Evolutionary conservation across 2,797 vertebrate genomes (phyloP), one percentile per base, ranked within the genome.

Genomic region (Etheostoma perlongum): DNA sequence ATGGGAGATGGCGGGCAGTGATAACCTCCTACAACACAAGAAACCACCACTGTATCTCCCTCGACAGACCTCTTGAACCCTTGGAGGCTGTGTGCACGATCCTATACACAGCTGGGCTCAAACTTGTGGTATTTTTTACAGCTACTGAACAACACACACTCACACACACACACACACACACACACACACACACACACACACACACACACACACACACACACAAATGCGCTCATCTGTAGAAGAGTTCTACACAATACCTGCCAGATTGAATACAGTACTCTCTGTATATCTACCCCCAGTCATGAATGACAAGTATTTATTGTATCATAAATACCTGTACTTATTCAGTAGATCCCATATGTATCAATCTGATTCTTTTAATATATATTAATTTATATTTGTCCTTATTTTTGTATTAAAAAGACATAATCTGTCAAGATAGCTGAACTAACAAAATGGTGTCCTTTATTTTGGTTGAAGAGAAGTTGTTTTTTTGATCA

Each of bases 361-460:
- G 96, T 96, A 95, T 96, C 96, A 93, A 96, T 96, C 95, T 96
- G 92, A 95, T 95, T 97, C 96, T 96, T 97, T 99, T 99, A 98
- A 99, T 99, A 99, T 99, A 98, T 99, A 99, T 98, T 99, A 99
- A 99, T 99, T 99, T 99, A 99, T 99, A 98, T 98, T 98, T 97
- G 95, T 98, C 96, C 96, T 96, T 98, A 98, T 98, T 97, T 98
- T 97, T 98, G 95, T 98, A 97, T 95, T 95, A 95, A 95, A 92
- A 93, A 96, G 92, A 92, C 93, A 96, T 95, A 96, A 96, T 96
- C 91, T 95, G 96, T 96, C 94, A 94, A 95, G 94, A 95, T 97
- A 98, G 97, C 89, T 91, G 80, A 95, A 98, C 97, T 99, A 99
- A 99, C 96, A 94, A 96, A 95, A 93, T 95, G 90, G 92, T 96